Evolutionary conservation across 2,888 invertebrate species (phyloP), one percentile per base, ranked within the genome.

Genomic region (Nymphalis polychloros): DNA sequence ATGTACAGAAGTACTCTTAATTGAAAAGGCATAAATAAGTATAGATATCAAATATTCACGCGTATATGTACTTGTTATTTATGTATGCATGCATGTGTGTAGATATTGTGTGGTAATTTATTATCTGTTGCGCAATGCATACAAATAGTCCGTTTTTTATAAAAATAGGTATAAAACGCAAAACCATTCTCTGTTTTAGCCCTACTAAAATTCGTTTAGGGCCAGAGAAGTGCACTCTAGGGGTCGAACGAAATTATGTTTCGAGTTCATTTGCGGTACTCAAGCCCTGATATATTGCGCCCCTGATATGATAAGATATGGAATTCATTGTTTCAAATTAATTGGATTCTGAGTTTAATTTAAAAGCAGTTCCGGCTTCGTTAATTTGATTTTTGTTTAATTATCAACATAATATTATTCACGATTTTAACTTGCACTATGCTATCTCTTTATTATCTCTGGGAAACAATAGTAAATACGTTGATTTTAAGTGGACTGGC

Each of bases 211-310:
- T 59, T 41, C 35, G n/a, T 50, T 59, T 35, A 55, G 31, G 31
- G 55, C 55, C 67, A 70, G 64, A 62, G 63, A 69, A 71, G 70
- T 72, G 72, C 72, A 73, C 73, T 73, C 70, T 63, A 47, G 73
- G 67, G 73, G 67, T 49, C 62, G 52, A 50, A 52, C 62, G 69
- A 63, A 69, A 72, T 72, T 72, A 69, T 61, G 63, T 69, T 72
- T 68, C 63, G 67, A 66, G 70, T 73, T 73, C 68, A 72, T 73
- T 72, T 65, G 67, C 35, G 67, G 55, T 59, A 48, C 66, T 63
- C 68, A 60, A 47, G 19, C 52, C 63, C 20, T 59, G 62, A 68
- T 67, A 70, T 68, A 73, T 72, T 67, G 65, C 61, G 67, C 61
- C 50, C 48, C 49, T 46, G 52, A 59, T 60, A 55, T 64, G 49